Conservation (phyloP, 35 echinoderm and acorn worm species). For the Ptychodera flava region DNA sequence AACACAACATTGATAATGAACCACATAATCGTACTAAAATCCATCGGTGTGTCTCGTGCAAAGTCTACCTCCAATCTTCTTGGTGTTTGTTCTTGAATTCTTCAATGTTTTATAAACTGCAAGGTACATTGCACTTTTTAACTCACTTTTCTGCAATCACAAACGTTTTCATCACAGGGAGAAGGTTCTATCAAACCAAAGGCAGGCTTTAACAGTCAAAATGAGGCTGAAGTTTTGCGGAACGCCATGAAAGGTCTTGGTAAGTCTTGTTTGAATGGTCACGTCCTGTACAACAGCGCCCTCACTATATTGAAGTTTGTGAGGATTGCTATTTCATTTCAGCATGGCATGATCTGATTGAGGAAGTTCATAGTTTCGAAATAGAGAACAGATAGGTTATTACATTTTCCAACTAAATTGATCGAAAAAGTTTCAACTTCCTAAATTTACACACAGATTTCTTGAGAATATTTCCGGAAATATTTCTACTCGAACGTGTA, state of each 20-base stretch:
- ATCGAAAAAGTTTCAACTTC: neutral
- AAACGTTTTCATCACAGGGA: constrained; percentile 29
- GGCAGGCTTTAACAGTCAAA: constrained; percentile 74
- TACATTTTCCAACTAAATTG: neutral
- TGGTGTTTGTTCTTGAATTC: neutral
- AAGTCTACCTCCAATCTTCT: neutral
- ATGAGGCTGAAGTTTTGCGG: constrained; percentile 81
- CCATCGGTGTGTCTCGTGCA: neutral
- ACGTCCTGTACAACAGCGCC: neutral
- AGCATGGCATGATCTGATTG: too few relatives aligned
- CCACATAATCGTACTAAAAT: too few relatives aligned
- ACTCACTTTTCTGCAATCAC: neutral
- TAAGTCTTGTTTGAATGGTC: constrained; percentile 16
- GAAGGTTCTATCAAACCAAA: constrained; percentile 74
- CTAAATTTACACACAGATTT: neutral
- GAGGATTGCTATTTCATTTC: too few relatives aligned
- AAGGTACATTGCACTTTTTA: neutral
- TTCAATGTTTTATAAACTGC: neutral
- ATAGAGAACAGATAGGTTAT: neutral
- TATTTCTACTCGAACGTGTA: neutral
- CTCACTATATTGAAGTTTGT: too few relatives aligned
- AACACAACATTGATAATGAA: too few relatives aligned
- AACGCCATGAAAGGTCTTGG: constrained; percentile 98
- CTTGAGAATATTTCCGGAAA: neutral
- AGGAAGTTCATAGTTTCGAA: neutral